Evolutionary conservation across 2,113 vertebrate species (phyloP).

Genomic region (Lasiurus borealis): DNA sequence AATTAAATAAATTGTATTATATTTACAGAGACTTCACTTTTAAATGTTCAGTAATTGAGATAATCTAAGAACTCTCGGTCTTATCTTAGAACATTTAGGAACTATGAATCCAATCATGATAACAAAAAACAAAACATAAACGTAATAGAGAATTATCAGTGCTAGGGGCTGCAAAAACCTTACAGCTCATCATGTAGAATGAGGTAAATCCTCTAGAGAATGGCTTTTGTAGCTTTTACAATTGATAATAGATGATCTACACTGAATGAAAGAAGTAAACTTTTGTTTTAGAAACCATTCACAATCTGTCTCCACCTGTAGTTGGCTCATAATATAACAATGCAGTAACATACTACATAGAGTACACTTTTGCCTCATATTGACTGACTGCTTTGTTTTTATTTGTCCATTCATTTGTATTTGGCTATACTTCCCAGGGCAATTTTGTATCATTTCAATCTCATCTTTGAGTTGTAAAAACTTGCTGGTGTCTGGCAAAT

Average conservation of each 20-base stretch:
- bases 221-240: constrained; percentile 44
- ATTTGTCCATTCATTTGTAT: neutral
- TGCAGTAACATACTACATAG: neutral
- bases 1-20: neutral
- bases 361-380: neutral
- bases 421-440: neutral
- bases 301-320: neutral
- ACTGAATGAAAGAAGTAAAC: constrained; percentile 13
- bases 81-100: neutral
- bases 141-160: constrained; percentile 28
- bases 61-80: neutral
- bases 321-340: neutral
- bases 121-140: constrained; percentile 52
- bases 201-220: constrained; percentile 27
- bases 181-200: neutral
- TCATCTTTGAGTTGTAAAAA: neutral
- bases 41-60: neutral
- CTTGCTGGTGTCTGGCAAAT: neutral
- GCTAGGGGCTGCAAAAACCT: neutral
- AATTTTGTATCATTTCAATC: neutral
- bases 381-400: neutral
- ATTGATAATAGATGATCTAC: constrained; percentile 56
- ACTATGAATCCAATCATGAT: neutral
- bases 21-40: neutral
- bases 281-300: constrained; percentile 41